Percentiles rank a stretch among this genome's conserved stretches.
Evolutionary conservation across 1,140 invertebrate genomes (phyloP).

Genomic region (Sarcophaga bullata): DNA sequence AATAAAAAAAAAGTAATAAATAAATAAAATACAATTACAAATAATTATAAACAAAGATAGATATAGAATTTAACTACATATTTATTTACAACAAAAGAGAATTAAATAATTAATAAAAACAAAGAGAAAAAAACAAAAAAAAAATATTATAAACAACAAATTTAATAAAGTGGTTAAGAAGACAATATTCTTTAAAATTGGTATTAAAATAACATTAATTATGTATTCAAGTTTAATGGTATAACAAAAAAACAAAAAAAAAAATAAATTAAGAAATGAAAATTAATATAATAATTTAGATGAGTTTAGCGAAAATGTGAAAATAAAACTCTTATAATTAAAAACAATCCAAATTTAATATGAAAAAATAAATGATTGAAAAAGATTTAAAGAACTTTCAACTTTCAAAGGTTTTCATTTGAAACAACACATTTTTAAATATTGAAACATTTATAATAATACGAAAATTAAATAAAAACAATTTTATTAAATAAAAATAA

Average conservation of each 20-base stretch:
- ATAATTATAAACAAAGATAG: constrained; percentile 32
- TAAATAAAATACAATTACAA: constrained; percentile 26
- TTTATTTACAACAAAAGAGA: constrained; percentile 30
- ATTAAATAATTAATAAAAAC: neutral
- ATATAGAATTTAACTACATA: constrained; percentile 25
- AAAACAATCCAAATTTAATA: constrained; percentile 34
- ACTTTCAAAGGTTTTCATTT: constrained; percentile 34
- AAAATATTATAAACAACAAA: constrained; percentile 21
- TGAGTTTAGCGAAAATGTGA: neutral
- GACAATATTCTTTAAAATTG: constrained; percentile 49
- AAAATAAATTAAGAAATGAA: neutral
- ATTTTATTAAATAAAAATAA: constrained; percentile 58
- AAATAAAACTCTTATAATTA: constrained; percentile 10
- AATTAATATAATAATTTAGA: neutral
- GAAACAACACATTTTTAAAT: constrained; percentile 41
- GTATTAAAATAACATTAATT: constrained; percentile 30
- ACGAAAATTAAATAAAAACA: constrained; percentile 39
- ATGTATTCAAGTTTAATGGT: constrained; percentile 10
- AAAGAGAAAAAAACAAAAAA: constrained; percentile 23
- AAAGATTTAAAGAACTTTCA: constrained; percentile 24
- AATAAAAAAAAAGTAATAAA: constrained; percentile 29
- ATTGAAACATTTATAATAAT: constrained; percentile 54
- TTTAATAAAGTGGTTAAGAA: constrained; percentile 44
- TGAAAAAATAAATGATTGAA: neutral
- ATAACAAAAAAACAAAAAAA: constrained; percentile 20